These are phyloP conservation scores for Portevinia maculata DNA, from an alignment of 2,888 invertebrate genomes.

Conservation along the genomic window DNA sequence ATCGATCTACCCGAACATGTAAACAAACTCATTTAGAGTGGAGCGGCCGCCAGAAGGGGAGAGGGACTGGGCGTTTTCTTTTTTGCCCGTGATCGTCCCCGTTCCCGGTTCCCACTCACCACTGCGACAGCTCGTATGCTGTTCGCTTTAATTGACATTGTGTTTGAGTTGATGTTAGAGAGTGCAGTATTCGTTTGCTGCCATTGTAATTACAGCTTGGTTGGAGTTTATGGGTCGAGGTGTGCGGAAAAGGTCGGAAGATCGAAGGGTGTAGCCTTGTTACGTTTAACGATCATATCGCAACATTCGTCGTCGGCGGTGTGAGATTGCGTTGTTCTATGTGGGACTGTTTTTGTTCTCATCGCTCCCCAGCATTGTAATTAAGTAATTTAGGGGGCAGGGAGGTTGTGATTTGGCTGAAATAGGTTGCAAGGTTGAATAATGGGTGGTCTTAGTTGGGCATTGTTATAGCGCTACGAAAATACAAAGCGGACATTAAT, in stretches of 20 bases:
- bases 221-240: constrained; percentile 27
- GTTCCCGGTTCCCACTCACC: background rate
- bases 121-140: constrained; percentile 46
- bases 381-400: constrained; percentile 71
- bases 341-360: constrained; percentile 17
- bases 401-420: constrained; percentile 55
- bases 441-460: constrained; percentile 60
- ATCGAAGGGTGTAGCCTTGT: constrained; percentile 74
- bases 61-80: constrained; percentile 49
- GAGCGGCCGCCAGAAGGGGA: constrained; percentile 24
- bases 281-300: constrained; percentile 66
- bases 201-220: constrained; percentile 60
- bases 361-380: constrained; percentile 56
- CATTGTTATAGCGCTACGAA: constrained; percentile 11
- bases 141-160: constrained; percentile 51
- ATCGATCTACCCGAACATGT: constrained; percentile 63
- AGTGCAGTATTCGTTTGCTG: constrained; percentile 41
- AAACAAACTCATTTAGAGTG: constrained; percentile 66
- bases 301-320: constrained; percentile 21
- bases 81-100: constrained; percentile 3
- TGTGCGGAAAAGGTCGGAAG: constrained; percentile 54
- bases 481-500: constrained; percentile 29
- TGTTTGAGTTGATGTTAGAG: constrained; percentile 37
- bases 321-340: constrained; percentile 60
- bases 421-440: constrained; percentile 53